phyloP scores from a whole-genome alignment of 1,140 invertebrate genomes.

The Ditylenchus dipsaci region DNA sequence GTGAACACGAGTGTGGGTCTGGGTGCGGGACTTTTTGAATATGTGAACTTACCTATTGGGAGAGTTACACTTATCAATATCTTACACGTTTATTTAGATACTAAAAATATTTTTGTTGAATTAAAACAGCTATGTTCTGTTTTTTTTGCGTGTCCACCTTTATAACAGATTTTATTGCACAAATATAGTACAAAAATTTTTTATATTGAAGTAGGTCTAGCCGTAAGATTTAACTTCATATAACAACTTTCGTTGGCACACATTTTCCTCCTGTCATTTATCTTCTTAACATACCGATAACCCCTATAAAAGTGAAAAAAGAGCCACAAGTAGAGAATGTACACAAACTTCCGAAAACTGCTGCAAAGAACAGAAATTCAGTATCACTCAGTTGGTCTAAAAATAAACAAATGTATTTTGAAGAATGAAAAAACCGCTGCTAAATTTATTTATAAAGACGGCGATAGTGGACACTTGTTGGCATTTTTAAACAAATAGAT shows the following conservation, averaged over 20 bases:
- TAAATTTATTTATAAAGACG: conserved; percentile 8
- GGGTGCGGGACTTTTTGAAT: too few relatives aligned
- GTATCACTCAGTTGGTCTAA: neutral
- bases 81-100: too few relatives aligned
- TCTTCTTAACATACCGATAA: conserved; percentile 18
- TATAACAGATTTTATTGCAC: neutral
- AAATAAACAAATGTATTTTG: neutral
- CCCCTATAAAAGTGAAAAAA: conserved; percentile 23
- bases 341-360: conserved; percentile 4
- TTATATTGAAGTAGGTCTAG: conserved; percentile 14
- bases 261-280: conserved; percentile 16
- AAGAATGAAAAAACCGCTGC: conserved; percentile 1
- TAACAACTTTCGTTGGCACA: conserved; percentile 17
- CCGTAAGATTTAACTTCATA: conserved; percentile 14
- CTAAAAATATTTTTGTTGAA: too few relatives aligned
- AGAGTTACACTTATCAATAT: too few relatives aligned
- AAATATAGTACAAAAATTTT: conserved; percentile 2
- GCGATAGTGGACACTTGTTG: neutral
- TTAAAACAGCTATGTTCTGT: too few relatives aligned
- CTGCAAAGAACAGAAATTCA: conserved; percentile 18
- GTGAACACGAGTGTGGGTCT: too few relatives aligned
- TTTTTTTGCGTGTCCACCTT: too few relatives aligned
- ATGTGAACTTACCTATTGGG: too few relatives aligned
- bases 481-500: neutral
- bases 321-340: conserved; percentile 9